Evolutionary conservation across 64 coral and sea anemone genomes (phyloP).

Genomic region (Acropora tenuis): DNA sequence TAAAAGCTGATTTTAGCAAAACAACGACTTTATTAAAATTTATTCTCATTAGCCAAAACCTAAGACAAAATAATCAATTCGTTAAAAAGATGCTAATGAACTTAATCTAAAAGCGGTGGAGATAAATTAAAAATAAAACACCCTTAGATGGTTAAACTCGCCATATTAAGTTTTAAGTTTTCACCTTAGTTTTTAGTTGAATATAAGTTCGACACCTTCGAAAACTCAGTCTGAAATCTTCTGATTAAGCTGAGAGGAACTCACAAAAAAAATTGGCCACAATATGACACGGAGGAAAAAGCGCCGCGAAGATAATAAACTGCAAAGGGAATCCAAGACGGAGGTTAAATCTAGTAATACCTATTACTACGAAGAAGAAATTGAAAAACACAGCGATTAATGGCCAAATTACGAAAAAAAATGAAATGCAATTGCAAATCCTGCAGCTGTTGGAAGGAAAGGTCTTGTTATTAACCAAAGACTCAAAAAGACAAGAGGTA

Average conservation of each 20-base stretch:
- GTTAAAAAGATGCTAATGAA: too few species aligned
- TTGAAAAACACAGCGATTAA: background rate
- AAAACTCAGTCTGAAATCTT: background rate
- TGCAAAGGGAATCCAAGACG: background rate
- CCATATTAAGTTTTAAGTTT: background rate
- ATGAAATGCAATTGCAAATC: background rate
- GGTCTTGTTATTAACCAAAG: conserved; percentile 32
- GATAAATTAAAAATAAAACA: too few species aligned
- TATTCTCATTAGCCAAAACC: too few species aligned
- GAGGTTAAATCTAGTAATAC: background rate
- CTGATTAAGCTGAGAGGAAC: background rate
- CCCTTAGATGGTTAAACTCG: too few species aligned
- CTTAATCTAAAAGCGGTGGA: too few species aligned
- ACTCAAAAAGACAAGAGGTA: conserved; percentile 22
- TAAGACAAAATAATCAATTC: too few species aligned
- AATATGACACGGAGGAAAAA: background rate
- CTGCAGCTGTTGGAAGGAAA: conserved; percentile 1
- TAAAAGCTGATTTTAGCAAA: too few species aligned
- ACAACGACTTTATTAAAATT: too few species aligned
- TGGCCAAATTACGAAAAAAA: background rate
- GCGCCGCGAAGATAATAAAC: background rate
- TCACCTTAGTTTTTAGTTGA: background rate
- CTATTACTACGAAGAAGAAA: background rate
- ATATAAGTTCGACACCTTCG: background rate
- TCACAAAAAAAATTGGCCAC: too few species aligned